Evolutionary conservation across 2,797 vertebrate genomes (phyloP).

Genomic region (Sebastolobus altivelis): DNA sequence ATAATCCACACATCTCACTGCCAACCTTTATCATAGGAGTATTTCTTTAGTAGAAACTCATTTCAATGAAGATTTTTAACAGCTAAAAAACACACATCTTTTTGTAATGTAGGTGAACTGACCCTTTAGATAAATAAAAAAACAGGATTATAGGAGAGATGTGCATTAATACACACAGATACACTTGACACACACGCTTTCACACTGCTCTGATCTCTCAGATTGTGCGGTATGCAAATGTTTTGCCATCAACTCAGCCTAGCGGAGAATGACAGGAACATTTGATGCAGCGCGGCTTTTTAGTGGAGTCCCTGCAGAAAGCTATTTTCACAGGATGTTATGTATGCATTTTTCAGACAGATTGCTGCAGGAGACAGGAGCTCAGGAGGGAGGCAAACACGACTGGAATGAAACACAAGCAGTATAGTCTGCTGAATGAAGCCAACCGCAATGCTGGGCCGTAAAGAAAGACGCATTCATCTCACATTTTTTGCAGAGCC

Average conservation of each 20-base stretch:
- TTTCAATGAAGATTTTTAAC: slow-evolving; percentile 9
- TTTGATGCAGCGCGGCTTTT: slow-evolving; percentile 75
- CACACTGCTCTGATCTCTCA: slow-evolving; percentile 50
- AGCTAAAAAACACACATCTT: background rate
- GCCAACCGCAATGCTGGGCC: slow-evolving; percentile 54
- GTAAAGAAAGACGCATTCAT: slow-evolving; percentile 43
- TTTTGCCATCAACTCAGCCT: slow-evolving; percentile 76
- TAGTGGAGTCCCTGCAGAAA: slow-evolving; percentile 79
- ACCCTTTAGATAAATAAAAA: background rate
- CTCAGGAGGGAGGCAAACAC: slow-evolving; percentile 72
- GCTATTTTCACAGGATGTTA: slow-evolving; percentile 83
- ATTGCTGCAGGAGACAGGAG: slow-evolving; percentile 82
- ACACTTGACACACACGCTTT: slow-evolving; percentile 15
- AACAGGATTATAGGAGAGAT: background rate
- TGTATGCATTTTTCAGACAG: slow-evolving; percentile 83
- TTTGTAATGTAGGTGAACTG: background rate
- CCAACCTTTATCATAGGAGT: background rate
- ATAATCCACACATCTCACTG: background rate
- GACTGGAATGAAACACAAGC: slow-evolving; percentile 78
- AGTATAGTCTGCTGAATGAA: slow-evolving; percentile 61
- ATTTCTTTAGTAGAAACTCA: background rate
- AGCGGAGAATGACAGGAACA: slow-evolving; percentile 76
- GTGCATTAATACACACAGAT: slow-evolving; percentile 21
- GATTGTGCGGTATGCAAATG: slow-evolving; percentile 78
- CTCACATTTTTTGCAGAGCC: slow-evolving; percentile 39